These are phyloP conservation scores for Platycheirus albimanus DNA, from an alignment of 2,888 invertebrate genomes.

Conservation along the genomic window DNA sequence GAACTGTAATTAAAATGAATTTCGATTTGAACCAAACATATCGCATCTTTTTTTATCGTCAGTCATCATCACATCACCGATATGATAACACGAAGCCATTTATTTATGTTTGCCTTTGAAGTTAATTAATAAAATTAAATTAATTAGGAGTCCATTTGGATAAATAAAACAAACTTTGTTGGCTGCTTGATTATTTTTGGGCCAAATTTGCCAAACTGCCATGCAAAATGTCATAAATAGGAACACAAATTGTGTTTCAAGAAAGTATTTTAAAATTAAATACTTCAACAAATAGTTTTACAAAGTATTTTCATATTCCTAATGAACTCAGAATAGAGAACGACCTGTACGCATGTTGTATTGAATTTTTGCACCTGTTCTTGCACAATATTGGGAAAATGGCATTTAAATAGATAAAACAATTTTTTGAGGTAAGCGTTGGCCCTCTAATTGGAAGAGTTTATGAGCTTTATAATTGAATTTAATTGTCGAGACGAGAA, in stretches of 20 bases:
- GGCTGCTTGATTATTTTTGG: constrained; percentile 30
- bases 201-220: constrained; percentile 9
- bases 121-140: constrained; percentile 1
- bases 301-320: no score
- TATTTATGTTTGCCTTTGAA: background rate
- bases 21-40: background rate
- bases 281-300: no score
- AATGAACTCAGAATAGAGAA: constrained; percentile 5
- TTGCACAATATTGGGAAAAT: background rate
- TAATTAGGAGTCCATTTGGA: background rate
- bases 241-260: background rate
- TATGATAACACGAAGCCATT: background rate
- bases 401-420: no score
- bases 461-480: no score
- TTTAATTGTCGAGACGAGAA: no score
- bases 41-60: background rate
- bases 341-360: constrained; percentile 6
- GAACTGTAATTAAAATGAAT: constrained; percentile 19
- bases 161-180: background rate
- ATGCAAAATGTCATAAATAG: background rate
- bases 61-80: background rate
- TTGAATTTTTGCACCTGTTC: background rate
- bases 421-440: no score
- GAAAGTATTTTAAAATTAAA: constrained; percentile 2
- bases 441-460: no score